Conservation (phyloP, 2,888 invertebrate genomes). For the Diadromus collaris region DNA sequence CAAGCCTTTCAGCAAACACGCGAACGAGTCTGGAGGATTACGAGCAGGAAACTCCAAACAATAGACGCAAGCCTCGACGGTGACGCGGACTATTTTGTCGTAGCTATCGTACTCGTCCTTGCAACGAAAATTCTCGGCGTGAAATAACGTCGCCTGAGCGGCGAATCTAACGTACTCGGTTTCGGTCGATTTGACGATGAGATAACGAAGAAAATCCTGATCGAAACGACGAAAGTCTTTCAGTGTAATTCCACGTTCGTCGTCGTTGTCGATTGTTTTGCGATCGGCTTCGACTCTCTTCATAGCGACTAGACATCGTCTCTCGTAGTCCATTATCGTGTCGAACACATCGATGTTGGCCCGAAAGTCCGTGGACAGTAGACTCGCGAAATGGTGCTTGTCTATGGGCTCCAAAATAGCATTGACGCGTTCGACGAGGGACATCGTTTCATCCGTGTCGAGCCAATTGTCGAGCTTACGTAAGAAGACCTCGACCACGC, state of each 20-base stretch:
- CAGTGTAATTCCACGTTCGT: neutral
- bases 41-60: slow-evolving; percentile 68
- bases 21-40: slow-evolving; percentile 64
- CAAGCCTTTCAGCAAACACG: slow-evolving; percentile 67
- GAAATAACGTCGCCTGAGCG: slow-evolving; percentile 59
- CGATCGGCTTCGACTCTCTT: slow-evolving; percentile 37
- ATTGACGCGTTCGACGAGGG: slow-evolving; percentile 59
- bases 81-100: slow-evolving; percentile 67
- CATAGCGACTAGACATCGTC: slow-evolving; percentile 65
- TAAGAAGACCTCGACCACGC: slow-evolving; percentile 61
- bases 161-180: slow-evolving; percentile 67
- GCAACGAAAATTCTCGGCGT: slow-evolving; percentile 61
- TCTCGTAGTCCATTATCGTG: slow-evolving; percentile 70
- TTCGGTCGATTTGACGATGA: slow-evolving; percentile 69
- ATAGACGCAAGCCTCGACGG: slow-evolving; percentile 69
- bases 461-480: slow-evolving; percentile 23
- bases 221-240: slow-evolving; percentile 24
- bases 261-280: neutral
- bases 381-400: slow-evolving; percentile 63
- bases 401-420: slow-evolving; percentile 69
- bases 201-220: slow-evolving; percentile 70
- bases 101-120: slow-evolving; percentile 65
- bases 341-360: slow-evolving; percentile 56
- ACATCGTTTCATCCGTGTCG: slow-evolving; percentile 12
- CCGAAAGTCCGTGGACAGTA: slow-evolving; percentile 50